Evolutionary conservation across 2,113 vertebrate species (phyloP).

Genomic region (Cepphus grylle): DNA sequence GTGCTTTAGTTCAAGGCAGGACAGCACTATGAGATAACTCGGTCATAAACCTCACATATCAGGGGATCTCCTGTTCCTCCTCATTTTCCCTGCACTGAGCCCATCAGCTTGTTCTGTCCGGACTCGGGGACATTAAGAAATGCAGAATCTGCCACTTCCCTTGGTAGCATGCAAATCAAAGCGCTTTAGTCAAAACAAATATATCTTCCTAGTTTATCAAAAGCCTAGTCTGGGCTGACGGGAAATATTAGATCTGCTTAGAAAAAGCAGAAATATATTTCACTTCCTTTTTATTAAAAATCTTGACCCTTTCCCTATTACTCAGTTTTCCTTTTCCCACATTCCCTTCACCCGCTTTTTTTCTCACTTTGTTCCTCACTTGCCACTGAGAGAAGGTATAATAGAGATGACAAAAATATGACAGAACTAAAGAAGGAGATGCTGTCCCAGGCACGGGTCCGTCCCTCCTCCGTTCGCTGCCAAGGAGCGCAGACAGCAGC

Average conservation of each 20-base stretch:
- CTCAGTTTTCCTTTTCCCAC: background rate
- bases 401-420: accelerated
- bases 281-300: background rate
- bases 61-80: background rate
- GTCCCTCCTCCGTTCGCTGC: background rate
- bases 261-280: slow-evolving; percentile 1
- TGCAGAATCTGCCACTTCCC: background rate
- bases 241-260: background rate
- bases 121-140: background rate
- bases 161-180: background rate
- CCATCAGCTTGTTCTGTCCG: background rate
- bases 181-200: background rate
- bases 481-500: background rate
- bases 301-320: background rate
- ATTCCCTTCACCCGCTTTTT: background rate
- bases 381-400: background rate
- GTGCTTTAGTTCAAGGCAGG: background rate
- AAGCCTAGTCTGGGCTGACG: background rate
- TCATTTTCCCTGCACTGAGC: background rate
- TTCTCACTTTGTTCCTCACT: background rate
- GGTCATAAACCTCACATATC: background rate
- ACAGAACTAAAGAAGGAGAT: background rate
- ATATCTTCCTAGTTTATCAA: background rate
- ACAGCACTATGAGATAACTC: background rate
- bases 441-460: background rate